Percentiles rank a stretch among this genome's conserved stretches.
Conservation (phyloP, 2,888 invertebrate genomes). For the Cephus runcator region DNA sequence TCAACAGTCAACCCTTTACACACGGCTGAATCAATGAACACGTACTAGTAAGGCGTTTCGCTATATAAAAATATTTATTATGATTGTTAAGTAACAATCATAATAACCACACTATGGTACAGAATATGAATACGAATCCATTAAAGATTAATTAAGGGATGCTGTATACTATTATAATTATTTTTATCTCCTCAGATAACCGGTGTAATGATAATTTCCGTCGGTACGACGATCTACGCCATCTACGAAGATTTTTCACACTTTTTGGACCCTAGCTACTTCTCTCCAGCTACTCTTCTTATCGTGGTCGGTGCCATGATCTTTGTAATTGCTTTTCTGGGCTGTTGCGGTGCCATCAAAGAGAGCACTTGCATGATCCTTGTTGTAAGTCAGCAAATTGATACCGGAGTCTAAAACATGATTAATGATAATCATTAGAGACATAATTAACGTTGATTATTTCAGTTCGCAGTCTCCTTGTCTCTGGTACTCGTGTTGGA, state of each 20-base stretch:
- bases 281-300: slow-evolving; percentile 80
- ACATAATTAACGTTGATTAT: neutral
- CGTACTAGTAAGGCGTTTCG: neutral
- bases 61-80: neutral
- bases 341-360: slow-evolving; percentile 84
- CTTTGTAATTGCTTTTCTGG: slow-evolving; percentile 79
- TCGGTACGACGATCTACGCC: slow-evolving; percentile 72
- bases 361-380: slow-evolving; percentile 80
- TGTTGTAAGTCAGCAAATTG: slow-evolving; percentile 62
- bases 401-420: neutral
- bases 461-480: slow-evolving; percentile 70
- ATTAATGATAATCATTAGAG: neutral
- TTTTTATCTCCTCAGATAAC: slow-evolving; percentile 68
- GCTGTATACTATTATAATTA: neutral
- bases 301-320: slow-evolving; percentile 82
- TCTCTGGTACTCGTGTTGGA: slow-evolving; percentile 71
- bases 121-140: neutral
- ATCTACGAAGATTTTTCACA: slow-evolving; percentile 71
- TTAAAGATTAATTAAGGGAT: neutral
- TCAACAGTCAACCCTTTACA: neutral
- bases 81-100: neutral
- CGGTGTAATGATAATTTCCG: slow-evolving; percentile 75
- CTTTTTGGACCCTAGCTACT: slow-evolving; percentile 72
- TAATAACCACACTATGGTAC: neutral
- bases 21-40: neutral